Evolutionary conservation across 2,888 invertebrate genomes (phyloP).

Genomic region (Cheilosia soror): DNA sequence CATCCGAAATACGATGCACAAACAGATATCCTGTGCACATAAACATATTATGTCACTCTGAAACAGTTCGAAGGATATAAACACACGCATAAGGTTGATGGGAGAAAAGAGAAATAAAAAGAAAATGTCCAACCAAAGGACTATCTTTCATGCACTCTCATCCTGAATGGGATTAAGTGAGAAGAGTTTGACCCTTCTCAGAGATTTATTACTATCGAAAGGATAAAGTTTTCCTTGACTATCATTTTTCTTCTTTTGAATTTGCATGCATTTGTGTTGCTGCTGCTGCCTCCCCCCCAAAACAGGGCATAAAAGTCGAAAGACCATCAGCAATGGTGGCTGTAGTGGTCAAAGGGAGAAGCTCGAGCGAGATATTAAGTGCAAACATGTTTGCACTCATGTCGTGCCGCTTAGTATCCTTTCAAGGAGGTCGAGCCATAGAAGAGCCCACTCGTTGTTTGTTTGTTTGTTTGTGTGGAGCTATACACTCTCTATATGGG

Average conservation of each 20-base stretch:
- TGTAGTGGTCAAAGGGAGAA: slow-evolving; percentile 19
- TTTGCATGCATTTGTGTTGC: slow-evolving; percentile 56
- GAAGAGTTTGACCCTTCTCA: slow-evolving; percentile 65
- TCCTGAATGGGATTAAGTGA: slow-evolving; percentile 68
- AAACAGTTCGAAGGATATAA: slow-evolving; percentile 37
- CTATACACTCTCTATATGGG: too few species aligned
- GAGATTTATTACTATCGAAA: slow-evolving; percentile 67
- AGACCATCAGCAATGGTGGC: slow-evolving; percentile 24
- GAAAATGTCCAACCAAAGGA: neutral
- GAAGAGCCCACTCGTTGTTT: slow-evolving; percentile 19
- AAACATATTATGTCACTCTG: slow-evolving; percentile 55
- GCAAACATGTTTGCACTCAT: slow-evolving; percentile 68
- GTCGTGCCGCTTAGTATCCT: slow-evolving; percentile 60
- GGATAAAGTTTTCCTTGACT: slow-evolving; percentile 58
- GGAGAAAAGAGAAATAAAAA: neutral
- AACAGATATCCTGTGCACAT: slow-evolving; percentile 41
- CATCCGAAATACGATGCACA: slow-evolving; percentile 37
- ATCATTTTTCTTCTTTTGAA: slow-evolving; percentile 48
- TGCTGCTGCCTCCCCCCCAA: neutral
- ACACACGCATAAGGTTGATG: slow-evolving; percentile 2
- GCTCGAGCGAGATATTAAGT: slow-evolving; percentile 51
- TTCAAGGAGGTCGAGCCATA: slow-evolving; percentile 7
- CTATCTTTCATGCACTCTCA: slow-evolving; percentile 60
- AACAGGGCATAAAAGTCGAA: slow-evolving; percentile 47
- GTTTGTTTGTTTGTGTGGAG: slow-evolving; percentile 24